Evolutionary conservation across 92 coral and sea anemone species (phyloP).

Genomic region (Scolanthus callimorphus): DNA sequence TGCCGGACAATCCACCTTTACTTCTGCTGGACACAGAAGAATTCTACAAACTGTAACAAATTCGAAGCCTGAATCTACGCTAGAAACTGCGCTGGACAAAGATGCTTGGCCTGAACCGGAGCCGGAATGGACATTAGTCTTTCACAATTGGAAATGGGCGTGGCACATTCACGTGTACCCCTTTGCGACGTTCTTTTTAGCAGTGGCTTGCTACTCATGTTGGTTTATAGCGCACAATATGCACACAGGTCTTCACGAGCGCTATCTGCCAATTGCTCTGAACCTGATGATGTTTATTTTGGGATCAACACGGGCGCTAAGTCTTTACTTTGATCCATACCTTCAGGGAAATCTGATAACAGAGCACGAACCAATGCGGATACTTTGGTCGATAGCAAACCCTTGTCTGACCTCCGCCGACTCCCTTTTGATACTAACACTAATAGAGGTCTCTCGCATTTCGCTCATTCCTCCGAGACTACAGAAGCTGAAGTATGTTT

Average conservation of each 20-base stretch:
- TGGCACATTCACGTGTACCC: constrained; percentile 38
- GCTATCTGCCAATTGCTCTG: constrained; percentile 14
- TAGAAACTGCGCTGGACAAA: constrained; percentile 3
- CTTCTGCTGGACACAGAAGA: no score
- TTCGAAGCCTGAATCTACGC: constrained; percentile 9
- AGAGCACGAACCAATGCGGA: constrained; percentile 14
- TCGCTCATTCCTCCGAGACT: constrained; percentile 25
- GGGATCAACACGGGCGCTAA: constrained; percentile 22
- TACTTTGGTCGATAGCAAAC: constrained; percentile 26
- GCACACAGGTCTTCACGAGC: constrained; percentile 12
- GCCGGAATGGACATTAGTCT: constrained; percentile 31
- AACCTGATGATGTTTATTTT: constrained; percentile 25
- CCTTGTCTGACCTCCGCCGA: constrained; percentile 46
- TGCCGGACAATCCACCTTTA: no score
- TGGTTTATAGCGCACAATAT: constrained; percentile 1
- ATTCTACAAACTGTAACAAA: background rate
- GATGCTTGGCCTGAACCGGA: constrained; percentile 41
- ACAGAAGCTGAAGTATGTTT: constrained; percentile 14
- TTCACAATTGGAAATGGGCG: constrained; percentile 23
- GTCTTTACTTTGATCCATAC: constrained; percentile 28
- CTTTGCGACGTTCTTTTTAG: constrained; percentile 19
- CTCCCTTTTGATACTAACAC: constrained; percentile 18
- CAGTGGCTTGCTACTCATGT: constrained; percentile 7
- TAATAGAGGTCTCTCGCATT: constrained; percentile 24
- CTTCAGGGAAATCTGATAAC: constrained; percentile 21